Conservation (phyloP, 2,888 invertebrate genomes). For the Monopis laevigella region DNA sequence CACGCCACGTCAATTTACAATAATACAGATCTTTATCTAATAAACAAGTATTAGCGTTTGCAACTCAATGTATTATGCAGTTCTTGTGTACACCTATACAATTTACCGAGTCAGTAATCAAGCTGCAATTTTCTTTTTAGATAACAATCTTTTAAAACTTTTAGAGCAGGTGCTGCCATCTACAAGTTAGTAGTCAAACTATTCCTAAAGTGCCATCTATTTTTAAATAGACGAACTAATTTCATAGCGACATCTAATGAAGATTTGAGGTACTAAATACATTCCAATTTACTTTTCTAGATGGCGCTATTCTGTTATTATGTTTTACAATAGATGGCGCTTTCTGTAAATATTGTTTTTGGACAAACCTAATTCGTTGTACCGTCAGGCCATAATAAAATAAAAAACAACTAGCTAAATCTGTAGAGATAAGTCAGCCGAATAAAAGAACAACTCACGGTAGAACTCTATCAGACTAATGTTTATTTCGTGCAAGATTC, state of each 20-base stretch:
- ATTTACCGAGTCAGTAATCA: slow-evolving; percentile 9
- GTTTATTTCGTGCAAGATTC: too few species aligned
- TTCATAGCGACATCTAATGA: background rate
- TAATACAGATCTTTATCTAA: slow-evolving; percentile 9
- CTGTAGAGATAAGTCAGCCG: too few species aligned
- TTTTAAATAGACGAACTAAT: background rate
- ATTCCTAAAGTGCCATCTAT: slow-evolving; percentile 1
- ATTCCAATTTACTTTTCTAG: background rate
- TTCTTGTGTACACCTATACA: background rate
- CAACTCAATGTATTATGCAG: slow-evolving; percentile 7
- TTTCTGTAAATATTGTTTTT: background rate
- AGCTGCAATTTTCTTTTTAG: slow-evolving; percentile 2
- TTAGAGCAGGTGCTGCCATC: slow-evolving; percentile 2
- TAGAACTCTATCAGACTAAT: too few species aligned
- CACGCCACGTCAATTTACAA: background rate
- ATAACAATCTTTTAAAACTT: background rate
- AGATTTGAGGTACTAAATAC: background rate
- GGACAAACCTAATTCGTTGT: too few species aligned
- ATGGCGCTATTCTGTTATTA: slow-evolving; percentile 1
- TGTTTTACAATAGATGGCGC: slow-evolving; percentile 1
- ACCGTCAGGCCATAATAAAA: too few species aligned
- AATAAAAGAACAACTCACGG: too few species aligned
- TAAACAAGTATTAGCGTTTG: background rate
- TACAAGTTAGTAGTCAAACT: background rate
- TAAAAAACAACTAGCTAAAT: too few species aligned